Base-by-base conservation (phyloP, 30 jellyfish, hydroid and myxozoan genomes). In the Rhopilema esculentum region DNA sequence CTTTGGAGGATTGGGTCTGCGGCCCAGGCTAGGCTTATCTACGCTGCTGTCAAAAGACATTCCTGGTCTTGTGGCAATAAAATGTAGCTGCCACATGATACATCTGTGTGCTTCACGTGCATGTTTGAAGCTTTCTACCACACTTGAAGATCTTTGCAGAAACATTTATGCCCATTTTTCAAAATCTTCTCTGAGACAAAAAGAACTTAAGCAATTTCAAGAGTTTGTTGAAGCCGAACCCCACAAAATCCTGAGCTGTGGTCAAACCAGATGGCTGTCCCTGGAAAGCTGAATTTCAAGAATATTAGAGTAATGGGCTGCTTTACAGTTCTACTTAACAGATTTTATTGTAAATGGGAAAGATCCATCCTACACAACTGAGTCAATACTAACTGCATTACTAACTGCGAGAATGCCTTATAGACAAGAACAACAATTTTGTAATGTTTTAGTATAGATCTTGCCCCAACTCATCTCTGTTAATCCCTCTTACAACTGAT, bases 231-330 rank as follows among this genome's bases (percentile, higher is more conserved):
- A 65, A 49, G 31, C 57, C 61, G 24, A 68, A 30, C 85, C 85
- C 20, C 91, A 68, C 32, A 66, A 82, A 49, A 33, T 82, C 51
- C 91, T 66, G 49, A 82, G 91, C 85, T 67, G 22, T 27, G 85
- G 91, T 32, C 91, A 82, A 69, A 82, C 91, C 32, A 67, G 85
- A 66, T 82, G 91, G 91, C 75, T 82, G 28, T 82, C 85, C n/a
- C 31, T 65, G 85, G 91, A 82, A 68, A 68, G 87, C 19, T 79
- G 80, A 26, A 32, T 64, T 15, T 17, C 22, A n/a, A 79, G 69
- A 24, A 63, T 61, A 32, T 32, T 79, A 28, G 80, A 79, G 67
- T 83, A 79, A 79, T 79, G 80, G 89, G 67, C 83, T 24, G 89
- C 89, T 17, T 80, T 79, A 61, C 66, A 27, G 66, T 31, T 79